Evolutionary conservation across 2,888 invertebrate genomes (phyloP).

Genomic region (Oxyteleia sp.): DNA sequence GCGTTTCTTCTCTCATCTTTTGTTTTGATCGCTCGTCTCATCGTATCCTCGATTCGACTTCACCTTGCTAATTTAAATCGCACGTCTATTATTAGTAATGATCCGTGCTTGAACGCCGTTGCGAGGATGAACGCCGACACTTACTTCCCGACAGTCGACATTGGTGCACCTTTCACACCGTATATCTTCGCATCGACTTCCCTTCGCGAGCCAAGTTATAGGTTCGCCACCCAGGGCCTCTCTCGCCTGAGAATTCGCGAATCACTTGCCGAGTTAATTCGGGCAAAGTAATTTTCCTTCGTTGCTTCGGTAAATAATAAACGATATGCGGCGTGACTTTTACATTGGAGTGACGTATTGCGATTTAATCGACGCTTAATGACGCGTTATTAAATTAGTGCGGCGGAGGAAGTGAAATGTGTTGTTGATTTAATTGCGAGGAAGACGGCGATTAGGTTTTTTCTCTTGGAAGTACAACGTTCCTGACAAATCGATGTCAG

Average conservation of each 20-base stretch:
- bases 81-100: conserved; percentile 79
- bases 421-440: conserved; percentile 42
- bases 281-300: conserved; percentile 36
- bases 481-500: conserved; percentile 62
- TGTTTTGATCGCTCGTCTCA: conserved; percentile 65
- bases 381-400: conserved; percentile 27
- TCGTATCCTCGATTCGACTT: conserved; percentile 64
- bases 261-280: conserved; percentile 53
- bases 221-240: conserved; percentile 20
- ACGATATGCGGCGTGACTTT: conserved; percentile 13
- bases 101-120: conserved; percentile 72
- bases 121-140: conserved; percentile 55
- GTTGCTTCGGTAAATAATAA: conserved; percentile 26
- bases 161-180: conserved; percentile 61
- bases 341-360: conserved; percentile 6
- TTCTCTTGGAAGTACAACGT: conserved; percentile 27
- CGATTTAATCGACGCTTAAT: conserved; percentile 17
- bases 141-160: conserved; percentile 66
- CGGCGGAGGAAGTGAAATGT: conserved; percentile 40
- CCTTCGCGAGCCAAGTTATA: conserved; percentile 48
- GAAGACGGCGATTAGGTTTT: conserved; percentile 46
- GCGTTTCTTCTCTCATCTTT: conserved; percentile 59
- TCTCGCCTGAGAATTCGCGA: conserved; percentile 43
- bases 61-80: conserved; percentile 76
- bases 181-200: conserved; percentile 56